phyloP scores from a whole-genome alignment of 2,113 vertebrate species.

The Nothobranchius kuhntae region DNA sequence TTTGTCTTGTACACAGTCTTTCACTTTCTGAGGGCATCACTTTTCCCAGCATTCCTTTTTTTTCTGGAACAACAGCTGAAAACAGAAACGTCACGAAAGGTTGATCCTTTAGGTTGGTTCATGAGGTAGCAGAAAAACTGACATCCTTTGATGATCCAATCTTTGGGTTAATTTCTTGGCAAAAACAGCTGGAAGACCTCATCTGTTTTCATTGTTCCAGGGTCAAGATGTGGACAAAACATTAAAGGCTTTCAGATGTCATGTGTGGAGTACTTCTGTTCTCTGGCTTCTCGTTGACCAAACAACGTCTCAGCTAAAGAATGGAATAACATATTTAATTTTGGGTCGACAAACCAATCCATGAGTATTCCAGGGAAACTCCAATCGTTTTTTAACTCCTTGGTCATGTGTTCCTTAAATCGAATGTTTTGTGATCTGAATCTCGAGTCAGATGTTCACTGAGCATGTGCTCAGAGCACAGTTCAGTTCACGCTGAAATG shows the following conservation, averaged over 20 bases:
- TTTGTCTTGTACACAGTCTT: neutral
- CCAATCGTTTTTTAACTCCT: neutral
- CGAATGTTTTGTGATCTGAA: neutral
- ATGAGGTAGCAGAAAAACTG: neutral
- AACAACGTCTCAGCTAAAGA: neutral
- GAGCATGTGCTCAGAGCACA: slow-evolving; percentile 1
- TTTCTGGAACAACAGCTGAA: neutral
- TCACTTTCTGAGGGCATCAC: neutral
- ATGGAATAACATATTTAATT: too few relatives aligned
- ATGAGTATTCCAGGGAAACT: neutral
- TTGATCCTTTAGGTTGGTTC: neutral
- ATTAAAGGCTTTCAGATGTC: neutral
- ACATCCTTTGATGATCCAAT: neutral
- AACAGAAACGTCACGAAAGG: too few relatives aligned
- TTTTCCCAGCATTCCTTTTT: neutral
- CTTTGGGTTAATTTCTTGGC: neutral
- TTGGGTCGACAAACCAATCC: neutral
- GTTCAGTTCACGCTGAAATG: slow-evolving; percentile 9
- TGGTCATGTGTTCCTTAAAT: neutral
- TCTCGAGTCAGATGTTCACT: slow-evolving; percentile 6
- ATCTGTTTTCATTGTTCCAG: neutral
- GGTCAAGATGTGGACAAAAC: neutral
- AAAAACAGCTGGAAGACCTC: neutral
- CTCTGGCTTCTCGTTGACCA: neutral
- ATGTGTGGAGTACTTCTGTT: too few relatives aligned